Evolutionary conservation across 2,113 vertebrate genomes (phyloP).

Genomic region (Mus pahari): DNA sequence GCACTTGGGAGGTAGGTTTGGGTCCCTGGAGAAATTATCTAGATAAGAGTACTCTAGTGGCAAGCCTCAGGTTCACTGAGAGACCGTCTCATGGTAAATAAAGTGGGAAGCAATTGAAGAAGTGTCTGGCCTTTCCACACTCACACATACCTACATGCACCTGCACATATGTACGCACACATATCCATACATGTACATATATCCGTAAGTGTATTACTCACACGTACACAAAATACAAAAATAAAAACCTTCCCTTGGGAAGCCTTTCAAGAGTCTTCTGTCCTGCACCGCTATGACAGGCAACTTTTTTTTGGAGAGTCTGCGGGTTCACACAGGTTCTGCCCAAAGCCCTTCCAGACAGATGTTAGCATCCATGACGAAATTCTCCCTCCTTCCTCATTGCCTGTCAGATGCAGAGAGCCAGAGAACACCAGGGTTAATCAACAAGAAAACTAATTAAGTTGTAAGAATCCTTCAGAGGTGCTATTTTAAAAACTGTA

Average conservation of each 20-base stretch:
- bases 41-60: neutral
- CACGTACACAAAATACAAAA: neutral
- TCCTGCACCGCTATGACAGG: neutral
- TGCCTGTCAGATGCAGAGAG: neutral
- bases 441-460: slow-evolving; percentile 67
- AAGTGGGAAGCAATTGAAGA: neutral
- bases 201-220: neutral
- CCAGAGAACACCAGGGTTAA: neutral
- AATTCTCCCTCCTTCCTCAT: neutral
- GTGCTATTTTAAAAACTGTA: slow-evolving; percentile 57
- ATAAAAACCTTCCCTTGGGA: neutral
- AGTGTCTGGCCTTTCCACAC: neutral
- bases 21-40: neutral
- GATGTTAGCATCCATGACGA: neutral
- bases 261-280: neutral
- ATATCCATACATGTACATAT: neutral
- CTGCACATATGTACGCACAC: neutral
- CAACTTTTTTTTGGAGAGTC: neutral
- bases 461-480: slow-evolving; percentile 64
- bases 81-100: neutral
- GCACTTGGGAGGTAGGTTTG: neutral
- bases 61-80: neutral
- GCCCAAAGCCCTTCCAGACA: neutral
- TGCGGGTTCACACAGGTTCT: neutral
- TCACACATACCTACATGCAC: neutral